Conservation (phyloP, 2,113 vertebrate genomes). For the Dicerorhinus sumatrensis region DNA sequence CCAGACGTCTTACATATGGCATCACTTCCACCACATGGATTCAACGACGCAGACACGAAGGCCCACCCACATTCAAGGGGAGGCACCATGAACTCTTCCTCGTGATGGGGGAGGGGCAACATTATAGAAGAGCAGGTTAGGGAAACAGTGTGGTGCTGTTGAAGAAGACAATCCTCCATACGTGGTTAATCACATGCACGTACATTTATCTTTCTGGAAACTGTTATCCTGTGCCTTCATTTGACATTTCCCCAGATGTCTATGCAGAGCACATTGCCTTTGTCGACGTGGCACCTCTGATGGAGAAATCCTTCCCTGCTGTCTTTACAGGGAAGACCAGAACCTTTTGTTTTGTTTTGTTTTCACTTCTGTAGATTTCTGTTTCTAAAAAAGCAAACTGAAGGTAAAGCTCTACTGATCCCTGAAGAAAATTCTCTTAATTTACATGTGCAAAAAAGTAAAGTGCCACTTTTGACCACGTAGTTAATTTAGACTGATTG, state of each 20-base stretch:
- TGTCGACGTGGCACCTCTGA: not conserved
- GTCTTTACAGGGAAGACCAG: not conserved
- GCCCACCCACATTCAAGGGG: not conserved
- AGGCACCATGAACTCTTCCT: rapidly evolving
- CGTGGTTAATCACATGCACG: rapidly evolving
- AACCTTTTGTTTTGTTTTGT: not conserved
- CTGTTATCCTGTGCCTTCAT: not conserved
- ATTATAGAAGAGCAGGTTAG: rapidly evolving
- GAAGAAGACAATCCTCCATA: not conserved
- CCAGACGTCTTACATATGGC: not conserved
- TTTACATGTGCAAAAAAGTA: not conserved
- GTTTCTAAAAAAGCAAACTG: not conserved
- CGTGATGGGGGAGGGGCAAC: not conserved
- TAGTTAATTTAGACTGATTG: not conserved
- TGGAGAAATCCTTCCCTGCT: not conserved
- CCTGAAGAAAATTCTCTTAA: not conserved
- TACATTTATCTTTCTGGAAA: not conserved
- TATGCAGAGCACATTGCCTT: not conserved
- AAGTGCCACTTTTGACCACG: not conserved
- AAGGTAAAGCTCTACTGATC: not conserved
- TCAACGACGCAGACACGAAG: not conserved
- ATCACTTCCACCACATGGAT: not conserved
- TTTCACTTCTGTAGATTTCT: not conserved
- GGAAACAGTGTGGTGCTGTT: rapidly evolving
- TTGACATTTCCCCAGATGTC: not conserved